phyloP scores from a whole-genome alignment of 2,113 vertebrate genomes.

The Neolamprologus falcicula region DNA sequence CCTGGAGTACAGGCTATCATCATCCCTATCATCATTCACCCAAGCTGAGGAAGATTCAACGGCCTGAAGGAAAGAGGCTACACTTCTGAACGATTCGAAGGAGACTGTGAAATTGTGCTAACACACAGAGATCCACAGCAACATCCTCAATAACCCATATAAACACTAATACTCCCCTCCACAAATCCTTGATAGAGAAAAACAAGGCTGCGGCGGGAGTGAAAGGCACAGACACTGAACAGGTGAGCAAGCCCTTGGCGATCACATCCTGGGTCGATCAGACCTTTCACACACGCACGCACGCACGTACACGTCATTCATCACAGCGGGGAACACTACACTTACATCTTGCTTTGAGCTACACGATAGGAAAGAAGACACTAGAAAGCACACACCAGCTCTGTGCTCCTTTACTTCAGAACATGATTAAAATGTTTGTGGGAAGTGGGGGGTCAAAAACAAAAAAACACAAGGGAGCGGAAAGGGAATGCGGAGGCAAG shows the following conservation, averaged over 20 bases:
- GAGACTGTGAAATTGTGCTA: conserved; percentile 6
- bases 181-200: conserved; percentile 15
- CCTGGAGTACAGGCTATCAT: conserved; percentile 62
- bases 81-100: conserved; percentile 41
- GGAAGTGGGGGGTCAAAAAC: background rate
- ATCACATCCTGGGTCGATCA: conserved; percentile 16
- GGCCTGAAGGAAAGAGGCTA: conserved; percentile 31
- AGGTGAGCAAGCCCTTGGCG: conserved; percentile 49
- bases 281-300: background rate
- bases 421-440: conserved; percentile 35
- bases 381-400: background rate
- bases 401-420: conserved; percentile 22
- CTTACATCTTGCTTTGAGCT: background rate
- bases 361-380: background rate
- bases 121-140: conserved; percentile 1
- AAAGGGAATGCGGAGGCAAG: background rate
- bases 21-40: conserved; percentile 59
- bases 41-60: conserved; percentile 48
- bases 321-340: background rate
- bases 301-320: background rate
- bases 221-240: conserved; percentile 33
- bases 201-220: conserved; percentile 26
- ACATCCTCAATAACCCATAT: conserved; percentile 6
- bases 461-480: background rate
- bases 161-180: conserved; percentile 6